These are phyloP conservation scores for Nephrotoma guestfalica DNA, from an alignment of 2,888 invertebrate species.

Conservation along the genomic window DNA sequence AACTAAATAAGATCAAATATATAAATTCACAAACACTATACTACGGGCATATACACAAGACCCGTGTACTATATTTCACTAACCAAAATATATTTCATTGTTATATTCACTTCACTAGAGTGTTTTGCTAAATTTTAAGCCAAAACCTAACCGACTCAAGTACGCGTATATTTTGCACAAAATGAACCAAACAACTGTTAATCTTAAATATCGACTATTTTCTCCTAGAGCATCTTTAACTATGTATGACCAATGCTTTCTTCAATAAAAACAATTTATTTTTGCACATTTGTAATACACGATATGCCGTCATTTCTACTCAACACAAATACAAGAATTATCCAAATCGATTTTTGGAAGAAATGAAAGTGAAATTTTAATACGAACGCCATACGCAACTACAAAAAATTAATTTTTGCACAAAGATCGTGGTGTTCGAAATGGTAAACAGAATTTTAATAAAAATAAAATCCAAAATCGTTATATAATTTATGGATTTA, in stretches of 20 bases:
- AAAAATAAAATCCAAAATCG: not conserved
- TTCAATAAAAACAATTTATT: not conserved
- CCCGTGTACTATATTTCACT: not conserved
- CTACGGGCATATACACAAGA: not conserved
- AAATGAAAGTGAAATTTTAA: not conserved
- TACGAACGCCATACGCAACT: not conserved
- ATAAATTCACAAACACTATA: not conserved
- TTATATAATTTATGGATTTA: not conserved
- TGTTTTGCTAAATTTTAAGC: not conserved
- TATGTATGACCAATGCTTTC: not conserved
- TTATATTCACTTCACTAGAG: not conserved
- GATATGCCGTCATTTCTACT: not conserved
- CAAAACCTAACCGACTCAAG: not conserved
- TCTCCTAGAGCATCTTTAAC: not conserved
- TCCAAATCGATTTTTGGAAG: not conserved
- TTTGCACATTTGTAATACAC: not conserved
- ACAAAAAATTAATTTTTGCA: not conserved
- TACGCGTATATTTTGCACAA: not conserved
- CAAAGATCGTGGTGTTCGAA: not conserved
- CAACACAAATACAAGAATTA: not conserved
- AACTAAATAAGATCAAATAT: not conserved
- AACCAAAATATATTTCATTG: not conserved
- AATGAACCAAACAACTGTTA: not conserved
- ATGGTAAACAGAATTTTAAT: not conserved
- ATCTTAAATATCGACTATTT: not conserved